Evolutionary conservation across 1,140 invertebrate species (phyloP), one percentile per base, ranked within the genome.

Genomic region (Steinernema feltiae): DNA sequence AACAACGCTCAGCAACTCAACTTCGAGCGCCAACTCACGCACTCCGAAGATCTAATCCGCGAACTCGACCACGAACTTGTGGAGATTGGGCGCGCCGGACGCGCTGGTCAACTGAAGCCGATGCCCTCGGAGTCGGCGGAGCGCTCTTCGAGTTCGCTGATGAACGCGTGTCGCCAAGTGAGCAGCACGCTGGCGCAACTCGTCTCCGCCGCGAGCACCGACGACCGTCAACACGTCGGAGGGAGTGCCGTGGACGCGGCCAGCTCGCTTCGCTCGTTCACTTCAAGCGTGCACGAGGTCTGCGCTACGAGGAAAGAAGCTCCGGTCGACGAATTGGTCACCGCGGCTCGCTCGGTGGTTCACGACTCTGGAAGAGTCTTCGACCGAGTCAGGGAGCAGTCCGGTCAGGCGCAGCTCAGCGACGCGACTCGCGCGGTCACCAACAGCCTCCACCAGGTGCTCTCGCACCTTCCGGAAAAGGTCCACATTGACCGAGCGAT

Each of bases 1-100:
- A 91, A 90, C 70, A 91, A 94, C 82, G 93, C 94, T 0, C 91
- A 93, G 79, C 92, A 94, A 84, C 92, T 92, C 0, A 95, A 93
- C 85, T 92, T 92, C 78, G 92, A 92, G n/a, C 88, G 93, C 76
- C 94, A 95, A 83, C 81, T 89, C 0, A 88, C 88, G 24, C 86
- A 86, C 74, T 76, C 81, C 15, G 85, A 85, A 46, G 83, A 85
- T 17, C 72, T 93, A 24, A 92, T 97, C 31, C 88, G 90, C 1
- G 91, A 90, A 69, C 88, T 97, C 30, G 91, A 93, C 83, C 90
- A 90, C 48, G 94, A 97, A 83, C 87, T 98, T 0, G 88, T 91
- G 15, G 93, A 93, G 80, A 91, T 94, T 75, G 90, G 92, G 75
- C 89, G 90, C 77, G 91, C 92, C 0, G 91, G 92, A 0, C 87